These are phyloP conservation scores for Pachycephus smyrnensis DNA, from an alignment of 2,888 invertebrate species.

Conservation along the genomic window DNA sequence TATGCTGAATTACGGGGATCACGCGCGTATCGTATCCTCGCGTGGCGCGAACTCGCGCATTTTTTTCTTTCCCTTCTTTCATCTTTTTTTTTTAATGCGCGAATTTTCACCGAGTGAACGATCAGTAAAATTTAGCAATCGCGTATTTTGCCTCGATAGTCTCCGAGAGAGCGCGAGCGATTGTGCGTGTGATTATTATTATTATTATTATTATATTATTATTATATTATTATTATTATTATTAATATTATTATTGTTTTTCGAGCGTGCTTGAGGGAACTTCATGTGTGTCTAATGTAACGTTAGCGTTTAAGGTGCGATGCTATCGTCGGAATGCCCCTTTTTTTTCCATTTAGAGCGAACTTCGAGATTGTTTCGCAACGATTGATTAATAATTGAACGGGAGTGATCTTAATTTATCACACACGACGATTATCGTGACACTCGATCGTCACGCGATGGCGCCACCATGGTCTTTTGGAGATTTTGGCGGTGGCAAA, in stretches of 20 bases:
- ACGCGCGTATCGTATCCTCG: no score
- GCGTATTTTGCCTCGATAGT: neutral
- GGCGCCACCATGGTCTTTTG: neutral
- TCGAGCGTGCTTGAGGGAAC: neutral
- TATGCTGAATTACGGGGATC: no score
- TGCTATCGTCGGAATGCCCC: neutral
- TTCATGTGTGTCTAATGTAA: neutral
- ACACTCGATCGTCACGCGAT: neutral
- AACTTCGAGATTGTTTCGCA: neutral
- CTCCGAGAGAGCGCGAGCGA: neutral
- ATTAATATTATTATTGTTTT: neutral
- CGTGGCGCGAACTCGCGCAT: no score
- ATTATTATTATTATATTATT: neutral
- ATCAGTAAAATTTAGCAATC: no score
- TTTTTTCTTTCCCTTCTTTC: no score
- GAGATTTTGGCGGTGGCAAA: slow-evolving; percentile 19
- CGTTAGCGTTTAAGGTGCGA: neutral
- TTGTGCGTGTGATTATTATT: neutral
- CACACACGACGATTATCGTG: neutral
- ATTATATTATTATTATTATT: neutral
- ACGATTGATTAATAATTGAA: neutral
- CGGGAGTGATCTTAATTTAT: neutral
- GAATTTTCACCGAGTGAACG: no score
- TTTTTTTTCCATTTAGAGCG: neutral
- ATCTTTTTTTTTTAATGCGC: no score